Evolutionary conservation across 1,140 invertebrate genomes (phyloP), one percentile per base, ranked within the genome.

Genomic region (Cotesia typhae): DNA sequence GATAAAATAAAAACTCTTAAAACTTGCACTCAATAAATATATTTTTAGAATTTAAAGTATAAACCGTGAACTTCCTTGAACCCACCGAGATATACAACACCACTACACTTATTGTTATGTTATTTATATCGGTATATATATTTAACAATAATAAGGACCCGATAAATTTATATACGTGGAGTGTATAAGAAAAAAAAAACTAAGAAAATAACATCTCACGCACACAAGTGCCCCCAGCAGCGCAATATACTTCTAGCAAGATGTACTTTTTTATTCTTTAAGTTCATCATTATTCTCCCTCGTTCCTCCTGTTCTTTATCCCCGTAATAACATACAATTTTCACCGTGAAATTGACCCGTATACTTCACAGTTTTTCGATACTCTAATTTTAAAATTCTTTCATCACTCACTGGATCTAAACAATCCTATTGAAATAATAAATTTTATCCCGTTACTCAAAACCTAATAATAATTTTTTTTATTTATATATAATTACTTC

Each of bases 151-250:
- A 55, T 55, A 57, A 57, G 12, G n/a, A 17, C 5, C 9, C 53
- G n/a, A 6, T 9, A 57, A 57, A 20, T 57, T 20, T 57, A 10
- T 52, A 52, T 52, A 57, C 20, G 53, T 20, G 53, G 28, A 28
- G 28, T 28, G 28, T 28, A 47, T 47, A 10, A 6, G 41, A 47
- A 47, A 47, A 47, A 17, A 47, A 47, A 47, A 35, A 38, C 10
- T 47, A 60, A 67, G 76, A 77, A 77, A 80, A 79, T 82, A 81
- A 81, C 77, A 74, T 81, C 79, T 80, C 77, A 79, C 80, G 78
- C 81, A 66, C 71, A 55, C 61, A 55, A 61, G 65, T 71, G 69
- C 73, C 78, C 77, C 76, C 64, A 74, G 76, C 79, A 66, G 72
- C 77, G 74, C 71, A 73, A 76, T 74, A 72, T 75, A 78, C 2